Base-by-base conservation (phyloP, 2,797 vertebrate genomes). In the Sciurus vulgaris region DNA sequence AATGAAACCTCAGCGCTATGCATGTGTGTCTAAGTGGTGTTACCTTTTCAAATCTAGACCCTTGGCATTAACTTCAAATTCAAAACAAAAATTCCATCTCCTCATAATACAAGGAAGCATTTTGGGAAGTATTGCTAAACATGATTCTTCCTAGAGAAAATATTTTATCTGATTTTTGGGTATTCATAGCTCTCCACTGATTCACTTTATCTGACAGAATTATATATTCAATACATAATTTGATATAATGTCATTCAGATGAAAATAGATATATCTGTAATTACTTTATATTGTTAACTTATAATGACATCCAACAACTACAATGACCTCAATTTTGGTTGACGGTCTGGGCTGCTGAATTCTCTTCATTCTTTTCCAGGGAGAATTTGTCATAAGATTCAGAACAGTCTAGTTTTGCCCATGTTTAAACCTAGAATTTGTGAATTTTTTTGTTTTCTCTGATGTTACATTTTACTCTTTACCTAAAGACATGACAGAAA, bases 231-330 rank as follows among this genome's bases (percentile, higher is more conserved):
- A 74, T 86, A 54, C 24, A 38, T 82, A 92, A 93, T 70, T 93
- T 81, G 78, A 41, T 47, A 92, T 10, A 54, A 28, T 95, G n/a
- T 92, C 74, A 92, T 82, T 95, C 51, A 93, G 94, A 96, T 65
- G 49, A 1, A 81, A 96, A 94, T 10, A 91, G 13, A 94, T 91
- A 97, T 79, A 22, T 28, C 89, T 84, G 2, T 28, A 94, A 94
- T 61, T 10, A 69, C 79, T 92, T 94, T 97, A 78, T 90, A 76
- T 44, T 74, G 94, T 94, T 96, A 92, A 95, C 18, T 26, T 81
- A 96, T 74, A 85, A 95, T 93, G 70, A 96, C 96, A 88, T 98
- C 77, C 89, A 97, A 96, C 76, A 88, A 96, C 73, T 91, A 67
- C 91, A 61, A 11, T 96, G 76, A 73, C 72, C 97, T 97, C 92